A percentile compares a stretch with the other conserved stretches of the same genome.
phyloP scores from a whole-genome alignment of 2,888 invertebrate species.

The Rutpela maculata region DNA sequence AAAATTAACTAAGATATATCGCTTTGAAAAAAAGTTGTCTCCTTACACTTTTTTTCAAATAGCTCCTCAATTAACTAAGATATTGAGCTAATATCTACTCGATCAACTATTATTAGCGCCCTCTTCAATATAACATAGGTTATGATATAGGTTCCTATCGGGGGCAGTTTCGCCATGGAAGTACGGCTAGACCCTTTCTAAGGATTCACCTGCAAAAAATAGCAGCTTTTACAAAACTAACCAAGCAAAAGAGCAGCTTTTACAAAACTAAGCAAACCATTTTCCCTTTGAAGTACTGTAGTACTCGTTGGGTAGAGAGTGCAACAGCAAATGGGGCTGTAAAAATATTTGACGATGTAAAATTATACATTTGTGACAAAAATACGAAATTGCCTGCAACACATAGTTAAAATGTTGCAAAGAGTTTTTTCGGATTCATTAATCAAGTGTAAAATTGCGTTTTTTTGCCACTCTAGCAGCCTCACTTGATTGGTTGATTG shows the following conservation, averaged over 20 bases:
- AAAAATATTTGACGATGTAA: slow-evolving; percentile 3
- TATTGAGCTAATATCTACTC: too few relatives aligned
- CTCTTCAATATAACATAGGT: too few relatives aligned
- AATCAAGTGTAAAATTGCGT: slow-evolving; percentile 4
- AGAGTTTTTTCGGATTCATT: background rate
- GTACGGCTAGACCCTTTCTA: too few relatives aligned
- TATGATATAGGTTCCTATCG: too few relatives aligned
- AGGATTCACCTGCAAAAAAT: slow-evolving; percentile 39
- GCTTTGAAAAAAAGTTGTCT: too few relatives aligned
- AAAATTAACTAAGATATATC: too few relatives aligned
- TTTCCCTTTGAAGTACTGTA: too few relatives aligned
- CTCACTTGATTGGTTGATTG: too few relatives aligned
- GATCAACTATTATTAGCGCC: too few relatives aligned
- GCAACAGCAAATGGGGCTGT: background rate
- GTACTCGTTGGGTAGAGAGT: slow-evolving; percentile 8
- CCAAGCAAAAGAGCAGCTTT: background rate
- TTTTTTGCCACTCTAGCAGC: slow-evolving; percentile 11
- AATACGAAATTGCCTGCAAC: slow-evolving; percentile 2
- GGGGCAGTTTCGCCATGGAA: too few relatives aligned
- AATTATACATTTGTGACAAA: background rate
- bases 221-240: background rate
- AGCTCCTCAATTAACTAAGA: too few relatives aligned
- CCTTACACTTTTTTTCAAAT: too few relatives aligned
- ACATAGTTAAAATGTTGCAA: background rate
- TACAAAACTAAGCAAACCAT: background rate